phyloP scores from a whole-genome alignment of 2,888 invertebrate species.

The Hyles lineata region DNA sequence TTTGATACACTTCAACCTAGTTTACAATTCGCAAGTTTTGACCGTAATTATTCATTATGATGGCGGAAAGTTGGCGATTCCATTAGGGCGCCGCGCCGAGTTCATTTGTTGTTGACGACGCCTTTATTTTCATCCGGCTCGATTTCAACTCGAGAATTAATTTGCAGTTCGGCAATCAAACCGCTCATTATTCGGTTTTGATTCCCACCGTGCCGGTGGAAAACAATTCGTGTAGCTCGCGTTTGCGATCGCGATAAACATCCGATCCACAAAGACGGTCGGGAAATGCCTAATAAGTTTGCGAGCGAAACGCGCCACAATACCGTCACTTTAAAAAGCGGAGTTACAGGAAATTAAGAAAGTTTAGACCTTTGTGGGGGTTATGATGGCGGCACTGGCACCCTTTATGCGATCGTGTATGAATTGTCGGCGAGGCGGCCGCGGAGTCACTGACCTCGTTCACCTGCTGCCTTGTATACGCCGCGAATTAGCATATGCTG shows the following conservation, averaged over 20 bases:
- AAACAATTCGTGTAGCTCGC: not conserved
- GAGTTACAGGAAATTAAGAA: slow-evolving; percentile 55
- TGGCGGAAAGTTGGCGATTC: slow-evolving; percentile 12
- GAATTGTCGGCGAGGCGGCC: slow-evolving; percentile 33
- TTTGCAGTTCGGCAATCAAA: slow-evolving; percentile 3
- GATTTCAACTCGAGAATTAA: not conserved
- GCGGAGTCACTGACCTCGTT: slow-evolving; percentile 72
- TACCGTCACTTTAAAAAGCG: slow-evolving; percentile 35
- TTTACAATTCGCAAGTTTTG: slow-evolving; percentile 35
- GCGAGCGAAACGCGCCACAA: slow-evolving; percentile 28
- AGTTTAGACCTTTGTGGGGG: slow-evolving; percentile 48
- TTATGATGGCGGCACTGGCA: slow-evolving; percentile 38
- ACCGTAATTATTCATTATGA: slow-evolving; percentile 12
- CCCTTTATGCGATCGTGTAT: slow-evolving; percentile 44
- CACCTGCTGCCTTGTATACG: slow-evolving; percentile 71
- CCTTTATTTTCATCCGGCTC: not conserved
- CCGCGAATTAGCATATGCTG: slow-evolving; percentile 64
- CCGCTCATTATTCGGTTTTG: not conserved
- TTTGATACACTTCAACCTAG: slow-evolving; percentile 54
- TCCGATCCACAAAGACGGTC: slow-evolving; percentile 28
- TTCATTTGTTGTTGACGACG: slow-evolving; percentile 5
- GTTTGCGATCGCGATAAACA: slow-evolving; percentile 23
- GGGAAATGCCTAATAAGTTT: slow-evolving; percentile 36
- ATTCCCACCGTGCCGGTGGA: not conserved
- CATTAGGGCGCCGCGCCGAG: not conserved